Conservation (phyloP, 2,797 vertebrate species). For the Cephalopachus bancanus region DNA sequence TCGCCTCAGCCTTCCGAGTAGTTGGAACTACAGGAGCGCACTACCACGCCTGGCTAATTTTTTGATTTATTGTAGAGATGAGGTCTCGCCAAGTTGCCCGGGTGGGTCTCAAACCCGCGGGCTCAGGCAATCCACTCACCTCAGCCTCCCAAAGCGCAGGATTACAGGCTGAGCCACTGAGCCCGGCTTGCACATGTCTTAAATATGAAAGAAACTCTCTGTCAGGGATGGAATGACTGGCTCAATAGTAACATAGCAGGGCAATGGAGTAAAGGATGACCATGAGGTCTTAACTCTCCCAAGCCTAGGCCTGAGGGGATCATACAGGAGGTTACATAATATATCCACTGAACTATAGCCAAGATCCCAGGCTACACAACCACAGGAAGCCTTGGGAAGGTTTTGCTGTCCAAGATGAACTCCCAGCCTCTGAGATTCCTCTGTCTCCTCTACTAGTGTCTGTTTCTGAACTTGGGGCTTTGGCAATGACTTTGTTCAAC, state of each 20-base stretch:
- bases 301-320: background rate
- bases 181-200: background rate
- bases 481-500: background rate
- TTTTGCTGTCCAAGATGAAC: conserved; percentile 14
- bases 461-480: conserved; percentile 30
- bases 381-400: background rate
- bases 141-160: too few species aligned
- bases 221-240: background rate
- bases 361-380: background rate
- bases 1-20: too few species aligned
- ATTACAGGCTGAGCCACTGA: too few species aligned
- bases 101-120: too few species aligned
- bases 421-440: background rate
- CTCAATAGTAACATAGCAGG: conserved; percentile 38
- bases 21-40: too few species aligned
- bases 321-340: background rate
- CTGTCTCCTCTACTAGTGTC: background rate
- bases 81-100: too few species aligned
- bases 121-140: too few species aligned
- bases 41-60: too few species aligned
- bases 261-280: conserved; percentile 33
- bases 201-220: background rate
- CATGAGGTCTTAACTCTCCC: background rate
- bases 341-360: background rate
- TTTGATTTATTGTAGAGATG: too few species aligned